Conservation (phyloP, 2,113 vertebrate species). For the Rhinopomastus cyanomelas region DNA sequence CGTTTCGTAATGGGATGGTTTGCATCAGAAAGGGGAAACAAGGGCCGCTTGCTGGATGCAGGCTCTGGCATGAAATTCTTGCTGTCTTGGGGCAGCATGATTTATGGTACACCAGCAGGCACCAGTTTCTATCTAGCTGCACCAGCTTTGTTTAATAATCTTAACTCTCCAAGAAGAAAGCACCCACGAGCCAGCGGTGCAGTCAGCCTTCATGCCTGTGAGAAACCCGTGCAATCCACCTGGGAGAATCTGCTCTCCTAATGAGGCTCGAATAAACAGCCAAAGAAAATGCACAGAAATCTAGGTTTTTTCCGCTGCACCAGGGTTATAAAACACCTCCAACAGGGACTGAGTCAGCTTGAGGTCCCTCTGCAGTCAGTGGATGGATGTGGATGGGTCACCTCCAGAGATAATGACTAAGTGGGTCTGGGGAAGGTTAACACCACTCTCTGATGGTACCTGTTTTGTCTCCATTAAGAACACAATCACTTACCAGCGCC, state of each 20-base stretch:
- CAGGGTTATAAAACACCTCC: neutral
- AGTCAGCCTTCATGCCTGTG: neutral
- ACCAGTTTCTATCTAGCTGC: neutral
- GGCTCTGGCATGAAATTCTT: neutral
- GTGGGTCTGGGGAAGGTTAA: neutral
- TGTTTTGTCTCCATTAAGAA: neutral
- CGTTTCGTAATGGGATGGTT: neutral
- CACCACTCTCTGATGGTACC: neutral
- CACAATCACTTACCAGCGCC: neutral
- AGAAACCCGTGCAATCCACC: neutral
- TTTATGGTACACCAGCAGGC: neutral
- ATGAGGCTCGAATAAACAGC: neutral
- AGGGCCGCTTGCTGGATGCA: neutral
- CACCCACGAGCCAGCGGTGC: neutral
- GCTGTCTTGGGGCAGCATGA: neutral
- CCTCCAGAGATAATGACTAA: neutral
- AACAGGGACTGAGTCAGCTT: neutral
- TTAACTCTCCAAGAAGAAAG: neutral
- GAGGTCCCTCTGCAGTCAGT: neutral
- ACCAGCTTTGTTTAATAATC: slow-evolving; percentile 9
- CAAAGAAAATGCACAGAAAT: neutral
- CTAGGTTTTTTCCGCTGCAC: neutral
- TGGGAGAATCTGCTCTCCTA: neutral
- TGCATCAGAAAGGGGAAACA: neutral
- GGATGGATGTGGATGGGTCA: neutral